Conservation (phyloP, 2,888 invertebrate genomes). For the Prosapia bicincta region DNA sequence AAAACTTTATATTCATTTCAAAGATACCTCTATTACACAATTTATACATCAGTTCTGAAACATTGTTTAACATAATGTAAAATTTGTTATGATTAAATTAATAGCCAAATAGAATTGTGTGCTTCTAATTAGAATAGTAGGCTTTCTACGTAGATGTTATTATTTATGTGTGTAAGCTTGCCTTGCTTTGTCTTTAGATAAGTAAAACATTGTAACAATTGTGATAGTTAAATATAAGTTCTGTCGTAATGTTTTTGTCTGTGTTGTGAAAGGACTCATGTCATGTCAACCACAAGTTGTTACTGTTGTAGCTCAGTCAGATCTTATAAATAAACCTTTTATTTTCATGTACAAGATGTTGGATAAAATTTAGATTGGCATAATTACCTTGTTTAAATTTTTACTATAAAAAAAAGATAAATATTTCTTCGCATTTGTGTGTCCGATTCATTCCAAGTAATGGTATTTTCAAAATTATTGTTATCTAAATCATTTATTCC, state of each 20-base stretch:
- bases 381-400: not conserved
- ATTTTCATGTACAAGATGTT: not conserved
- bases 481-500: too few relatives aligned
- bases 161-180: not conserved
- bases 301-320: not conserved
- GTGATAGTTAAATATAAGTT: not conserved
- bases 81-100: too few relatives aligned
- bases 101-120: too few relatives aligned
- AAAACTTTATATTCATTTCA: too few relatives aligned
- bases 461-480: too few relatives aligned
- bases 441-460: too few relatives aligned
- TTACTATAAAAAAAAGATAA: too few relatives aligned
- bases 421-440: too few relatives aligned
- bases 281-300: not conserved
- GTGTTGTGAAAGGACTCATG: not conserved
- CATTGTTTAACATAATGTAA: too few relatives aligned
- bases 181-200: not conserved
- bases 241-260: not conserved
- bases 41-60: too few relatives aligned
- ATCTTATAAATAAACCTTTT: not conserved
- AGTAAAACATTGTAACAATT: not conserved
- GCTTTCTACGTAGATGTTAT: not conserved
- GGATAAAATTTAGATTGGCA: not conserved
- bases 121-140: not conserved
- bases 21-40: too few relatives aligned